These are phyloP conservation scores for Callithrix jacchus DNA, from an alignment of 2,113 vertebrate species.

Conservation along the genomic window DNA sequence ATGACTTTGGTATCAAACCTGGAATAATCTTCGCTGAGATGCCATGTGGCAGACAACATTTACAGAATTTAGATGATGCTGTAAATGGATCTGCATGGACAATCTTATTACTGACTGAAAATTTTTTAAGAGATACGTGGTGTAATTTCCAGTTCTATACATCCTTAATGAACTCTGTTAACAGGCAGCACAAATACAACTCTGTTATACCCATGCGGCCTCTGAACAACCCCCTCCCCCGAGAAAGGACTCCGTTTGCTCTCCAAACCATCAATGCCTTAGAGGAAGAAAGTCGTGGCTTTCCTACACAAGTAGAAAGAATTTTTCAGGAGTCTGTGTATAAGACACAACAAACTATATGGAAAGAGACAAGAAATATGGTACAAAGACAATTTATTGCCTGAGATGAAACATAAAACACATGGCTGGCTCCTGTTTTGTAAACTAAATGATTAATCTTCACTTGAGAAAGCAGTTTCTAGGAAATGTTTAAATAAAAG, in stretches of 20 bases:
- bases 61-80: conserved; percentile 76
- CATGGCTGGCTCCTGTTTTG: not conserved
- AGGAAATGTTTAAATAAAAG: not conserved
- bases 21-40: conserved; percentile 76
- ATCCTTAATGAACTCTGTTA: conserved; percentile 74
- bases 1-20: conserved; percentile 75
- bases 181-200: conserved; percentile 77
- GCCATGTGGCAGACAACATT: conserved; percentile 65
- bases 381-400: not conserved
- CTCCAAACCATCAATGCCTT: conserved; percentile 76
- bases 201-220: conserved; percentile 76
- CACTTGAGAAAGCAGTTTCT: not conserved
- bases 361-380: conserved; percentile 59
- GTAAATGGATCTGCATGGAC: conserved; percentile 75
- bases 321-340: conserved; percentile 76
- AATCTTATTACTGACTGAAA: conserved; percentile 76
- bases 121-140: conserved; percentile 78
- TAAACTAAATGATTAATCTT: not conserved
- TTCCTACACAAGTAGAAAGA: conserved; percentile 76
- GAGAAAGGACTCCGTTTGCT: conserved; percentile 72
- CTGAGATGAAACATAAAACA: not conserved
- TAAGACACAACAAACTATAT: conserved; percentile 59
- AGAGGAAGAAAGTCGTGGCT: conserved; percentile 78
- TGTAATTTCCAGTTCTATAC: conserved; percentile 76
- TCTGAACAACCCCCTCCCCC: conserved; percentile 73